These are phyloP conservation scores for Oophaga sylvatica DNA, from an alignment of 2,797 vertebrate genomes.

Conservation along the genomic window DNA sequence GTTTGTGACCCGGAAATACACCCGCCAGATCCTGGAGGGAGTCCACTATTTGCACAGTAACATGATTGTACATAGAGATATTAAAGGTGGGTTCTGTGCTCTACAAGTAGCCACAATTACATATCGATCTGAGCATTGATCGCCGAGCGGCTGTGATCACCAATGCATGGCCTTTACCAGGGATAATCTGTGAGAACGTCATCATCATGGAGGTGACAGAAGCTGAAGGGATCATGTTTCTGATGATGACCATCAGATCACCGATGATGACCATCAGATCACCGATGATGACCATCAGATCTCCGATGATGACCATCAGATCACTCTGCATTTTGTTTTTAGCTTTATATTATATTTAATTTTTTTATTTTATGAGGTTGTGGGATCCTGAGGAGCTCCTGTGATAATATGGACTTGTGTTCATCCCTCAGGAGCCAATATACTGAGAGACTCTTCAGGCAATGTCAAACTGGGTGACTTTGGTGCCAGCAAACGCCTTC, in stretches of 20 bases:
- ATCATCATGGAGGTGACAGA: no score
- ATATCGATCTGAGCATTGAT: no score
- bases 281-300: no score
- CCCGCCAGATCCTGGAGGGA: constrained; percentile 95
- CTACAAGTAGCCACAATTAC: no score
- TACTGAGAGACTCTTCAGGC: constrained; percentile 92
- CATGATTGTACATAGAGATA: constrained; percentile 99
- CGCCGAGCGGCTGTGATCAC: no score
- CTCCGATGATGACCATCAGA: neutral
- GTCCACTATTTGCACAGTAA: constrained; percentile 98
- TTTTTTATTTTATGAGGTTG: neutral
- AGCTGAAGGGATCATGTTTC: neutral
- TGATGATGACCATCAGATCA: no score
- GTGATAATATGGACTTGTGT: constrained; percentile 12
- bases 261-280: no score
- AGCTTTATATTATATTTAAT: neutral
- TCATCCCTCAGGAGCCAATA: constrained; percentile 87
- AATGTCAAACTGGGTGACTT: constrained; percentile 98
- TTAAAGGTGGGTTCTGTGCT: constrained; percentile 83
- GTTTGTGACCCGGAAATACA: constrained; percentile 96
- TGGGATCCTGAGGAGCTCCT: neutral
- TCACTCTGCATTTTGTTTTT: no score
- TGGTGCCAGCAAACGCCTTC: constrained; percentile 92
- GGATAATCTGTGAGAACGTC: no score
- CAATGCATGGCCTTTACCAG: no score